Base-by-base conservation (phyloP, 2,888 invertebrate species). In the Altica lythri region DNA sequence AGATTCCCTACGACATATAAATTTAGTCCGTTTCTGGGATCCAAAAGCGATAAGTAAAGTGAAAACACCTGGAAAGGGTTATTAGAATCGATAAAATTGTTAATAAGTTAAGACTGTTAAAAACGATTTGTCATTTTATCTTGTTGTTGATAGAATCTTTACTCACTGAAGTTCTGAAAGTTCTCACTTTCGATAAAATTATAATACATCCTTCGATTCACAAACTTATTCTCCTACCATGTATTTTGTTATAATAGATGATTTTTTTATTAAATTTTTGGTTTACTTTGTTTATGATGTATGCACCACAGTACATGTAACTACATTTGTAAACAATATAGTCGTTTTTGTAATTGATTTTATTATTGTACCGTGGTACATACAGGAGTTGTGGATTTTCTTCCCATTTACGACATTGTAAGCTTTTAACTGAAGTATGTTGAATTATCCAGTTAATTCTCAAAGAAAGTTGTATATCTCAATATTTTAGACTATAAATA, bases 341-440 rank as follows among this genome's bases (percentile, higher is more conserved):
- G 22, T 22, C 38, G 17, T 18, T n/a, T 29, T 44, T 37, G 10
- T 34, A 16, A 13, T 40, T 37, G 25, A 37, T 40, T 45, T 22
- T 42, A 32, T 8, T 44, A 29, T 27, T 34, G 45, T 64, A 53
- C 60, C 48, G 63, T 63, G 65, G 64, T 62, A 56, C 53, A 57
- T 64, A 58, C 55, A 34, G 35, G 40, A 54, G 57, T 60, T 57
- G 57, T 60, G 54, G 57, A 57, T 56, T 60, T 55, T 55, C 53
- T 61, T 53, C 57, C 59, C 54, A 52, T 54, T 62, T 61, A 60
- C 62, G 63, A 67, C 64, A 62, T 68, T 64, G 64, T 67, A 68
- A 66, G 67, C 67, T 66, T 68, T 63, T 68, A 68, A 60, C 45
- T 52, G 57, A 56, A 49, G 38, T 61, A n/a, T n/a, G n/a, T n/a